Base-by-base conservation (phyloP, 2,888 invertebrate genomes). In the Zele albiditarsus region DNA sequence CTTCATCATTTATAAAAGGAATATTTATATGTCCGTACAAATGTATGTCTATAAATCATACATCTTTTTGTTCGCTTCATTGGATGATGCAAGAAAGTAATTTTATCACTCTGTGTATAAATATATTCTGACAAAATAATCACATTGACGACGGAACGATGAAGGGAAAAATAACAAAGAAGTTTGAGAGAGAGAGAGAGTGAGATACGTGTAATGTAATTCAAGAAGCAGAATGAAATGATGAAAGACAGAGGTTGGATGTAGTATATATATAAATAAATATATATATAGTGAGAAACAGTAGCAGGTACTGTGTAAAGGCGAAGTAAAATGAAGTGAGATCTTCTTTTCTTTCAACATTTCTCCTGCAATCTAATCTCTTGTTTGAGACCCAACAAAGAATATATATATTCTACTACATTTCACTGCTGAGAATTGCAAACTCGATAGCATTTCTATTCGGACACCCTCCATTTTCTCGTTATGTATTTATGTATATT, bases 371-470 rank as follows among this genome's bases (percentile, higher is more conserved):
- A 72, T 75, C 67, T 67, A 71, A 73, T 73, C 66, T 71, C 71
- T 67, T 60, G 73, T 58, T 42, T 42, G 42, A 42, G 49, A 57
- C 68, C 33, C 49, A 71, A 75, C 66, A 58, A 53, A 49, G 42
- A 27, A 25, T 53, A 42, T 53, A 57, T 28, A 42, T 14, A 42
- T 27, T 38, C 25, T 25, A 68, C 68, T 68, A 67, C 14, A 74
- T 63, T 68, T 27, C 58, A 27, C 62, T 38, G 27, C 25, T 25
- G 63, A 67, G 71, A 67, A 71, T 77, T 49, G 67, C 74, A 74
- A 77, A 77, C 77, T 77, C 46, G 74, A 74, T 77, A 71, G 74
- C 71, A 71, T 67, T 60, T 57, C 70, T 70, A 73, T 73, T 73
- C 66, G 67, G 42, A 10, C 31, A 25, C 38, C 46, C 27, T 65